Conservation (phyloP, 1,140 invertebrate genomes). For the Drosophila triauraria region DNA sequence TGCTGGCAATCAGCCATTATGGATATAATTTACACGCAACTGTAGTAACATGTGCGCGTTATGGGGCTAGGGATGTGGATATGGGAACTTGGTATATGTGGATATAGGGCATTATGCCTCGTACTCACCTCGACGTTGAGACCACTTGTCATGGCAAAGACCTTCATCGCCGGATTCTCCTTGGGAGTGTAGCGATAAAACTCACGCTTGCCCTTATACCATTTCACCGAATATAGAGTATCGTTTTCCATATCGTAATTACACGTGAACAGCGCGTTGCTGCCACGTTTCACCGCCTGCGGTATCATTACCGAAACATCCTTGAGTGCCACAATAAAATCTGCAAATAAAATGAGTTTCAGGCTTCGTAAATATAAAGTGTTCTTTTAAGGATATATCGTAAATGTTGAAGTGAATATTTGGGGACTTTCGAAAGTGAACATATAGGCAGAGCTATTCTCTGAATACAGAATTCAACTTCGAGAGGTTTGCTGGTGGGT, state of each 20-base stretch:
- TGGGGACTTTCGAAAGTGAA: background rate
- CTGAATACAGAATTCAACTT: background rate
- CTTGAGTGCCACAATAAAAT: constrained; percentile 86
- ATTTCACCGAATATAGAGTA: constrained; percentile 93
- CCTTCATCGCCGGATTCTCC: constrained; percentile 88
- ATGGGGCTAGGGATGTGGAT: constrained; percentile 40
- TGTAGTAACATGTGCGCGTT: constrained; percentile 73
- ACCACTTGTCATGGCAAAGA: constrained; percentile 87
- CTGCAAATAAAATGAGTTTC: constrained; percentile 64
- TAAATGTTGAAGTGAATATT: background rate
- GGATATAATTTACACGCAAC: constrained; percentile 81
- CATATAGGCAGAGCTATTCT: background rate
- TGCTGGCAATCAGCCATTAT: constrained; percentile 75
- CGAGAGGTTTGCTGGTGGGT: background rate
- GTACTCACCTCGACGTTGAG: constrained; percentile 90
- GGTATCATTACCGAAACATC: constrained; percentile 89
- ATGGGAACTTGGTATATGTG: background rate
- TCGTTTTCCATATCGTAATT: constrained; percentile 92
- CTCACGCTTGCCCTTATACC: constrained; percentile 90
- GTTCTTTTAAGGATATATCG: background rate
- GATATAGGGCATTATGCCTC: constrained; percentile 1
- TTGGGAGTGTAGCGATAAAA: constrained; percentile 90
- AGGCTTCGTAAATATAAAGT: constrained; percentile 19
- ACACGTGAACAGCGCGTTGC: constrained; percentile 90
- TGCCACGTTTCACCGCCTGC: constrained; percentile 89